Evolutionary conservation across 53 echinoderm and acorn worm genomes (phyloP), one percentile per base, ranked within the genome.

Genomic region (Paracentrotus lividus): DNA sequence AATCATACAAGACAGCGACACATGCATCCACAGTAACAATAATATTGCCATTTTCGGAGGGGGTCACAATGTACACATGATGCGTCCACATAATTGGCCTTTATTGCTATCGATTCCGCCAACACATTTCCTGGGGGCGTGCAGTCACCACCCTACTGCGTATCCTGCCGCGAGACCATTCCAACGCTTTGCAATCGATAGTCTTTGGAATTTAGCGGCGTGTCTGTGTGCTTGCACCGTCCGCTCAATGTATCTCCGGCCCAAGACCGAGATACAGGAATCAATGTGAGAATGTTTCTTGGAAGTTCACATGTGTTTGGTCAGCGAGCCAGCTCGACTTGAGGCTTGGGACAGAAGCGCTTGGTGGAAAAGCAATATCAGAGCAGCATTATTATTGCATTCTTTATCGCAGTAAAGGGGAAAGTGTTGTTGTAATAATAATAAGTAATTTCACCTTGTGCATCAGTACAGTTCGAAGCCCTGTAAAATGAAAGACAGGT

Each of bases 111-210:
- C 72, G 72, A 72, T 72, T 72, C 72, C 15, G 4, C 72, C 72
- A 16, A 72, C 72, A 72, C 72, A 20, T n/a, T n/a, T 72, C 72
- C 72, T 72, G 72, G 72, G 72, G 72, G 72, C 72, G 72, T 72
- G 72, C 72, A 72, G 33, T 36, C 72, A 36, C 72, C 72, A 40
- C 72, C 72, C 72, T 1, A 20, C 18, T 38, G 18, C 40, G 72
- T 40, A 72, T 72, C 72, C 72, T 72, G 72, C 21, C 18, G 40
- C 72, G 72, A 40, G 40, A 18, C 72, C 72, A 14, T 72, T 72
- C 72, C 72, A 38, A 40, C 72, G 7, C 72, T 38, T 72, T 3
- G 10, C 72, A 40, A 72, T 72, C 72, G 20, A 72, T 72, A 72
- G 72, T 40, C 72, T 72, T 72, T 72, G 72, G 72, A 72, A 72